These are phyloP conservation scores for Sweltsa coloradensis DNA, from an alignment of 1,140 invertebrate species.

Conservation along the genomic window DNA sequence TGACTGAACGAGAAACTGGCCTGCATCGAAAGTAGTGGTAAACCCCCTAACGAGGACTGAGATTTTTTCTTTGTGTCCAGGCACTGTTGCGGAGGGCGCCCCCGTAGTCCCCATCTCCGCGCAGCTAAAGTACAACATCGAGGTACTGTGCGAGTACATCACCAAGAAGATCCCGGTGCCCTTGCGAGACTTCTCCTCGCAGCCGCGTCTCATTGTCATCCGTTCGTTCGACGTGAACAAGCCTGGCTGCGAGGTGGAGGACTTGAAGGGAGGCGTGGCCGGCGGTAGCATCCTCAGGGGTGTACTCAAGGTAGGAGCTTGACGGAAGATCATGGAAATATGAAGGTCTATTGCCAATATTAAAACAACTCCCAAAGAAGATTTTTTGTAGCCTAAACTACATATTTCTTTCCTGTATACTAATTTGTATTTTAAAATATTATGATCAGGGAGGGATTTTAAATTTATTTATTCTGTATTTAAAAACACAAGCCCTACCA, in stretches of 20 bases:
- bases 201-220: conserved; percentile 96
- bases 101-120: conserved; percentile 98
- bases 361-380: no score
- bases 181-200: conserved; percentile 83
- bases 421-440: not conserved
- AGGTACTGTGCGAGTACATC: conserved; percentile 96
- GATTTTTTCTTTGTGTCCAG: conserved; percentile 31
- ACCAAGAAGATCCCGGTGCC: conserved; percentile 97
- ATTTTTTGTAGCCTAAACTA: not conserved
- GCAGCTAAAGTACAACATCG: conserved; percentile 98
- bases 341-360: no score
- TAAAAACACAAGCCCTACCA: no score
- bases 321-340: conserved; percentile 52
- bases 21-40: no score
- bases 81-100: conserved; percentile 96
- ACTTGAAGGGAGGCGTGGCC: conserved; percentile 96
- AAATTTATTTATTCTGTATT: no score
- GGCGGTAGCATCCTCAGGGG: conserved; percentile 95
- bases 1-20: no score
- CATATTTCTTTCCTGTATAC: conserved; percentile 5
- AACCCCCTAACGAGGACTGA: no score
- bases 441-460: no score
- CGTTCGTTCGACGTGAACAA: conserved; percentile 99
- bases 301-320: conserved; percentile 76
- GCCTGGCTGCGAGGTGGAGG: conserved; percentile 97